Evolutionary conservation across 2,113 vertebrate genomes (phyloP).

Genomic region (Madoqua kirkii): DNA sequence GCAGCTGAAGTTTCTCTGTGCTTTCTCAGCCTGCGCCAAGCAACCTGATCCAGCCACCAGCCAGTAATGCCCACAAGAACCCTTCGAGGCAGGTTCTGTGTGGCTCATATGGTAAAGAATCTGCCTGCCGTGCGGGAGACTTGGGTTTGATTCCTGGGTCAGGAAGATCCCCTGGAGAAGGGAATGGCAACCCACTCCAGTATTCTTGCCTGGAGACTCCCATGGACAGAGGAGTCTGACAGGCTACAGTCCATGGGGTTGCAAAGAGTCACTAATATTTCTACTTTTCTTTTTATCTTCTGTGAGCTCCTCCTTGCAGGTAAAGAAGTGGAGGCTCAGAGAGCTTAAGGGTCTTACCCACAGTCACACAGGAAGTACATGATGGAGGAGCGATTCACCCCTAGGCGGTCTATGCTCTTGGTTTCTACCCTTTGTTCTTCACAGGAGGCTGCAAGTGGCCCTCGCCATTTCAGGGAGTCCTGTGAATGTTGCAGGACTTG

Average conservation of each 20-base stretch:
- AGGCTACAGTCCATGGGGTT: not conserved
- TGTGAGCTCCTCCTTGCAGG: not conserved
- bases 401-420: too few relatives aligned
- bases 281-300: not conserved
- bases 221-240: not conserved
- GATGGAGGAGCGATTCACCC: rapidly evolving
- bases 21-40: too few relatives aligned
- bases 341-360: not conserved
- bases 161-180: too few relatives aligned
- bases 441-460: not conserved
- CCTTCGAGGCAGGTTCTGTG: not conserved
- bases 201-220: not conserved
- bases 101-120: not conserved
- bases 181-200: not conserved
- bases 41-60: not conserved
- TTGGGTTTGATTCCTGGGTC: not conserved
- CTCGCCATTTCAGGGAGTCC: rapidly evolving
- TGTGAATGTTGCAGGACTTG: not conserved
- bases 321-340: not conserved
- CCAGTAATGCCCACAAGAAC: not conserved
- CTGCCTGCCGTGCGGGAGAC: not conserved
- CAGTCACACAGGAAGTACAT: not conserved
- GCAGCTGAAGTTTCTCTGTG: not conserved
- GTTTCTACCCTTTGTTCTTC: not conserved
- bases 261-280: not conserved